Evolutionary conservation across 2,113 vertebrate species (phyloP), one percentile per base, ranked within the genome.

Genomic region (Carettochelys insculpta): DNA sequence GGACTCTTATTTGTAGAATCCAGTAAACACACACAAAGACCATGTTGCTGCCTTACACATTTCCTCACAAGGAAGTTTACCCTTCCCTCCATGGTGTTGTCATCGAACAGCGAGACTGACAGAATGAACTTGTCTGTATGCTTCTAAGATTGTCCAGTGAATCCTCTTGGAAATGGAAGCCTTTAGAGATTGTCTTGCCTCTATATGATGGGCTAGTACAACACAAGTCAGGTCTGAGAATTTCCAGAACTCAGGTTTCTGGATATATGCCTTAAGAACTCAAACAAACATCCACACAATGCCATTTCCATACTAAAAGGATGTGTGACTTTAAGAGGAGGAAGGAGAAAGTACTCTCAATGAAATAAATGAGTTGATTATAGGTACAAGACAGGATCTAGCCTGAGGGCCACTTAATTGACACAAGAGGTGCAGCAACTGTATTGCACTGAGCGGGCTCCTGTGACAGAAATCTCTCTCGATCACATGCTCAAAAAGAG

Each of bases 361-460:
- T 20, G 43, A 82, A 88, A n/a, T n/a, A n/a, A 85, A 81, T 19
- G 11, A 87, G 38, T 1, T 86, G 78, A 84, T 41, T 29, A 14
- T 41, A 53, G 13, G 51, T 27, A 87, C 34, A 38, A 93, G 83
- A 92, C 22, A 5, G 52, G n/a, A 82, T 90, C 76, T 89, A 89
- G 48, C 90, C 80, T 4, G 24, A 86, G 29, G 34, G 0, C 48
- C 54, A 85, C 77, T 34, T 34, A 83, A 92, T 85, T 94, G 12
- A 2, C 68, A 1, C 80, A 87, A 90, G 88, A 92, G 88, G 82
- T 84, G 29, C 14, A 79, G 71, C 75, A 95, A 89, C 24, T 85
- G 92, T 91, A 92, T 71, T 94, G 85, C 50, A 78, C 27, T 88
- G 22, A 45, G 51, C 75, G 80, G 80, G 77, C 89, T 76, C 87